Evolutionary conservation across 2,888 invertebrate genomes (phyloP).

Genomic region (Aleiodes testaceus): DNA sequence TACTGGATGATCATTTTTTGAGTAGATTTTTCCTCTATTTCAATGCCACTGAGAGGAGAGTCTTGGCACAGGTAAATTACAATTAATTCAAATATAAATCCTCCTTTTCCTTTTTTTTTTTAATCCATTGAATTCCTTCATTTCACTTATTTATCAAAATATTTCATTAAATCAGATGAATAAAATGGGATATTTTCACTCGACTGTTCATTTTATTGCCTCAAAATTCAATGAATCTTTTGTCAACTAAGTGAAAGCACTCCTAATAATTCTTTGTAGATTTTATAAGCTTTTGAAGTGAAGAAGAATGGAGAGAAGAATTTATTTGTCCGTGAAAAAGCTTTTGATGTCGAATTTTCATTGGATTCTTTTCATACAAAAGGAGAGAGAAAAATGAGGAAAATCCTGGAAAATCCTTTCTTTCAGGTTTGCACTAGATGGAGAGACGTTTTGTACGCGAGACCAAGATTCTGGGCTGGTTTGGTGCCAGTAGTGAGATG

Average conservation of each 20-base stretch:
- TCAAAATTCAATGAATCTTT: no score
- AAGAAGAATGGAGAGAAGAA: no score
- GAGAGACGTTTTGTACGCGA: constrained; percentile 91
- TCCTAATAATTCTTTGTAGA: no score
- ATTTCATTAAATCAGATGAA: no score
- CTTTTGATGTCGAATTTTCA: constrained; percentile 2
- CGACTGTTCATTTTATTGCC: no score
- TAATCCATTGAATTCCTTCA: not conserved
- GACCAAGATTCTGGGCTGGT: constrained; percentile 91
- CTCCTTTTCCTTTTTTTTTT: no score
- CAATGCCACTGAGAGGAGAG: constrained; percentile 83
- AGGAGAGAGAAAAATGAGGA: not conserved
- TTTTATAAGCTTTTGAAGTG: no score
- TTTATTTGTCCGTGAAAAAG: not conserved
- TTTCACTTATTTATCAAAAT: no score
- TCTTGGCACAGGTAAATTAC: constrained; percentile 80
- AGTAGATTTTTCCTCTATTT: constrained; percentile 89
- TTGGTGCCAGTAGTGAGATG: constrained; percentile 90
- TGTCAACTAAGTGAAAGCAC: no score
- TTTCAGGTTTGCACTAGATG: constrained; percentile 85
- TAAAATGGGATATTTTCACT: no score
- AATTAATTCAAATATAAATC: constrained; percentile 2
- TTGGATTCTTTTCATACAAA: not conserved
- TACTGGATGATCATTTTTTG: constrained; percentile 90
- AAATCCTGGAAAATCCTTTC: constrained; percentile 16